These are phyloP conservation scores for Tragelaphus imberbis DNA, from an alignment of 2,113 vertebrate genomes.

Conservation along the genomic window DNA sequence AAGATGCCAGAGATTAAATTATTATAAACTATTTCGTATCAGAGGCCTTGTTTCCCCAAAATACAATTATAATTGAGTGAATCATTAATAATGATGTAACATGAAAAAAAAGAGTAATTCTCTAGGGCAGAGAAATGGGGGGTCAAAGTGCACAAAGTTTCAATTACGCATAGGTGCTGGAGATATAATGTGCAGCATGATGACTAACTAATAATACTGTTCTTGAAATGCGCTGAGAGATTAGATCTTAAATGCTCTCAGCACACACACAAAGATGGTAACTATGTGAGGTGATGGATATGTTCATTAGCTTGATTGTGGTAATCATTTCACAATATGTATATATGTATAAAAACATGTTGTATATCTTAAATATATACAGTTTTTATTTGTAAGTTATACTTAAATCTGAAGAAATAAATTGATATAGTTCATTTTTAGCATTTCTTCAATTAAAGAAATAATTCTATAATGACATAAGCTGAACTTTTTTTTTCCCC, in stretches of 20 bases:
- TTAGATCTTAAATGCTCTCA: neutral
- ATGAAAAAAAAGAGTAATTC: neutral
- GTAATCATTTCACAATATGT: neutral
- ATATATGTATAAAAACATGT: neutral
- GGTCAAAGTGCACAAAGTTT: neutral
- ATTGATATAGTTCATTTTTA: neutral
- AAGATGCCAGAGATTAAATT: neutral
- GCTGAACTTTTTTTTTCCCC: neutral
- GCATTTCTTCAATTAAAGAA: neutral
- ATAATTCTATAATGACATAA: neutral
- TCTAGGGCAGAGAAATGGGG: neutral
- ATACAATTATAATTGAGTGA: neutral
- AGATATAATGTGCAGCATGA: neutral
- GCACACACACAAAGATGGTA: too few relatives aligned
- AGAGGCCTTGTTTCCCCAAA: neutral
- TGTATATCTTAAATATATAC: neutral
- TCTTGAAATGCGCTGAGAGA: neutral
- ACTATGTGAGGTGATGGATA: neutral
- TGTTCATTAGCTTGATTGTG: neutral
- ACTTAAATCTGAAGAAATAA: neutral
- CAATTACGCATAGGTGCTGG: neutral
- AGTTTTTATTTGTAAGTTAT: neutral
- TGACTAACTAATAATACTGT: neutral
- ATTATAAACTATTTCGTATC: neutral
- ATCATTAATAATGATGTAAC: neutral